Percentiles rank a stretch among this genome's conserved stretches.
Conservation (phyloP, 2,888 invertebrate genomes). For the Caenorhabditis sp. region DNA sequence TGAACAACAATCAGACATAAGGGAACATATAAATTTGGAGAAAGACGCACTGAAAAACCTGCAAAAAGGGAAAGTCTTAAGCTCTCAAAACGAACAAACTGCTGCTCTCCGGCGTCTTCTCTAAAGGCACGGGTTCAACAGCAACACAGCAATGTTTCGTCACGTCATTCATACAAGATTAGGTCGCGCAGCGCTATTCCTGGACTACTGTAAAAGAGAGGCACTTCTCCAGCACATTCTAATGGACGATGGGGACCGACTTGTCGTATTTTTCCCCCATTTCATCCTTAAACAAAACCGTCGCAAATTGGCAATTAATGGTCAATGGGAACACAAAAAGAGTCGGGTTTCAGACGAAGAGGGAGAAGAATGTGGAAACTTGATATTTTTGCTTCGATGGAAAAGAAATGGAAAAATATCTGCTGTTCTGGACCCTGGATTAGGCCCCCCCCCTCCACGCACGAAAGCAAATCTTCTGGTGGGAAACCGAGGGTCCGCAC, state of each 20-base stretch:
- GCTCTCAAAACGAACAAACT: constrained; percentile 21
- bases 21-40: no score
- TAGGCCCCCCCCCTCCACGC: no score
- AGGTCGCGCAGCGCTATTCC: constrained; percentile 18
- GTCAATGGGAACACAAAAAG: constrained; percentile 22
- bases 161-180: constrained; percentile 51
- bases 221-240: not conserved
- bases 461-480: no score
- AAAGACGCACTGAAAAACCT: no score
- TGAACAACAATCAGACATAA: no score
- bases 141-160: constrained; percentile 37
- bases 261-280: not conserved
- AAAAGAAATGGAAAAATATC: constrained; percentile 14
- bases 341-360: constrained; percentile 39
- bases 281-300: constrained; percentile 9
- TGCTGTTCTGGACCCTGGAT: no score
- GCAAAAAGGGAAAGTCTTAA: no score
- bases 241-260: not conserved
- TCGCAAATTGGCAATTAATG: constrained; percentile 50
- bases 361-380: constrained; percentile 36
- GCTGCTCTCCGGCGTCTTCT: no score
- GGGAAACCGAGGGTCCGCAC: no score
- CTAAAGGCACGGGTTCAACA: no score
- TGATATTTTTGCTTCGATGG: constrained; percentile 27
- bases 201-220: not conserved